Evolutionary conservation across 1,140 invertebrate genomes (phyloP).

Genomic region (Rhyzopertha dominica): DNA sequence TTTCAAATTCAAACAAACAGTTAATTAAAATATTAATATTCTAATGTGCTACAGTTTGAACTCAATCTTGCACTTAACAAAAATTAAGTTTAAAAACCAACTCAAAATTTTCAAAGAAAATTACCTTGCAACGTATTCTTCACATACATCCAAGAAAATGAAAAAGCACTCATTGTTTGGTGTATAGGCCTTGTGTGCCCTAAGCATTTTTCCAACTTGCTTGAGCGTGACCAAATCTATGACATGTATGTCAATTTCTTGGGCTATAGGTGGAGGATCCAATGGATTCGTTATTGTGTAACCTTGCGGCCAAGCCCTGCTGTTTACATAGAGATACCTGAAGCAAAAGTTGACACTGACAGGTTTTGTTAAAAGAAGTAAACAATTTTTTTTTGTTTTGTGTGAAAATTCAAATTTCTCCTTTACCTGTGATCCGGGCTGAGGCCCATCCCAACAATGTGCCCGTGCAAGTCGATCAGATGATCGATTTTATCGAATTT

Average conservation of each 20-base stretch:
- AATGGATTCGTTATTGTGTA: constrained; percentile 74
- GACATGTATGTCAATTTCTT: constrained; percentile 87
- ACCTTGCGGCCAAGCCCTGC: constrained; percentile 76
- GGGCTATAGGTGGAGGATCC: constrained; percentile 81
- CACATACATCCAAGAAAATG: constrained; percentile 81
- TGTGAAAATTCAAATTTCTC: not conserved
- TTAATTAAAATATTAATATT: too few species aligned
- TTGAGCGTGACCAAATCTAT: constrained; percentile 77
- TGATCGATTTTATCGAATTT: constrained; percentile 77
- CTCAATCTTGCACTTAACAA: too few species aligned
- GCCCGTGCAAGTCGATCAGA: constrained; percentile 80
- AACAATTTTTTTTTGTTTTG: not conserved
- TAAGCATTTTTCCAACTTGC: constrained; percentile 76
- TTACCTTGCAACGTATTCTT: constrained; percentile 83
- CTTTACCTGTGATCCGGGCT: constrained; percentile 77
- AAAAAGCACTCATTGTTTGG: constrained; percentile 87
- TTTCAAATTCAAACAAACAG: too few species aligned
- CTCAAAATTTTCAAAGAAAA: not conserved
- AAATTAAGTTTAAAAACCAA: too few species aligned
- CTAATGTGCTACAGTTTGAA: too few species aligned
- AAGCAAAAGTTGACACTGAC: constrained; percentile 28
- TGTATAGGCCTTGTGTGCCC: constrained; percentile 80
- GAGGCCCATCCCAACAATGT: constrained; percentile 85
- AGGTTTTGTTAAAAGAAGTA: not conserved
- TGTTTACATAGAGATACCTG: constrained; percentile 82